Conservation (phyloP, 2,113 vertebrate species). For the Stegostoma tigrinum region DNA sequence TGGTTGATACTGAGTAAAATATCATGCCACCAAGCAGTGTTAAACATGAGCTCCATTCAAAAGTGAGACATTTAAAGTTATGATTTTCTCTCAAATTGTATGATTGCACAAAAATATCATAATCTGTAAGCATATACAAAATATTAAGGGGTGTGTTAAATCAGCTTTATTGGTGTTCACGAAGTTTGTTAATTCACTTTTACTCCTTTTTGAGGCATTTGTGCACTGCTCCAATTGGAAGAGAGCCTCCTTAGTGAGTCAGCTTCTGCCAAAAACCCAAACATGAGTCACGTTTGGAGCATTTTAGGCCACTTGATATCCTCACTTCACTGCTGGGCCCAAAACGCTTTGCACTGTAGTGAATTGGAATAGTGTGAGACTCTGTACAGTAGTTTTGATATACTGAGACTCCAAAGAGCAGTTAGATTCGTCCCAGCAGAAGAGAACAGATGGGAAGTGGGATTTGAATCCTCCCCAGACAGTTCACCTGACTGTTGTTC, state of each 20-base stretch:
- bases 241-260: background rate
- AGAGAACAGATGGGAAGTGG: background rate
- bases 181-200: background rate
- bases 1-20: background rate
- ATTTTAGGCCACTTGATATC: background rate
- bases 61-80: background rate
- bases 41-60: background rate
- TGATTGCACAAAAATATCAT: background rate
- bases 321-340: background rate
- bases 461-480: background rate
- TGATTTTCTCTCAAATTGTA: background rate
- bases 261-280: background rate
- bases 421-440: background rate
- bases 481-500: background rate
- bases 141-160: background rate
- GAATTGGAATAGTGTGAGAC: background rate
- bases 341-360: background rate
- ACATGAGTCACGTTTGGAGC: background rate
- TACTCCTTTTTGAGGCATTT: background rate
- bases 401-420: background rate
- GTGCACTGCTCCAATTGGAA: background rate
- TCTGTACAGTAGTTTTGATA: background rate
- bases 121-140: background rate
- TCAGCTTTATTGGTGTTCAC: background rate
- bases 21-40: background rate